These are phyloP conservation scores for Macrosiphum euphorbiae DNA, from an alignment of 2,888 invertebrate species.

Conservation along the genomic window DNA sequence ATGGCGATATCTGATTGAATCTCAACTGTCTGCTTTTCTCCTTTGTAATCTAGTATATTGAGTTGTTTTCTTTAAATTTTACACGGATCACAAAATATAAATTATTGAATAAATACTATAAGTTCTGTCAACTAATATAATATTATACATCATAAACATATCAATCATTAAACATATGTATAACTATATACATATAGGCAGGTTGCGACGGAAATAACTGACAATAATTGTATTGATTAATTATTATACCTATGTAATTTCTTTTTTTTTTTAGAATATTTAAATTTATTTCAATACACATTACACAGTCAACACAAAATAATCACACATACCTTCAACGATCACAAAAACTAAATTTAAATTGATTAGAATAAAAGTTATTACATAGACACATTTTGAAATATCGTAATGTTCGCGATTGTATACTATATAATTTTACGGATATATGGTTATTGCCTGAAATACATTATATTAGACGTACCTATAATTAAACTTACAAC, in stretches of 20 bases:
- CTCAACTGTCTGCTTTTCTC: neutral
- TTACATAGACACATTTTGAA: neutral
- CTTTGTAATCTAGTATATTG: neutral
- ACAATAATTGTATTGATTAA: neutral
- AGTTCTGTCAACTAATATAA: neutral
- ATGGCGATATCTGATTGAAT: neutral
- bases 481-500: neutral
- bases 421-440: neutral
- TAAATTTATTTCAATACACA: neutral
- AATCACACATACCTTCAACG: too few relatives aligned
- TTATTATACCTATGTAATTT: too few relatives aligned
- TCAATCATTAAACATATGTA: neutral
- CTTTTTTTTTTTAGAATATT: neutral
- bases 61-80: neutral
- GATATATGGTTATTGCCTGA: neutral
- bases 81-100: neutral
- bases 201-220: neutral
- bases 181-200: neutral
- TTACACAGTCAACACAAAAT: neutral
- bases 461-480: neutral
- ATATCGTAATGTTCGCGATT: neutral
- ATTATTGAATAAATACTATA: neutral
- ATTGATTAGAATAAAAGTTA: neutral
- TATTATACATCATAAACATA: neutral
- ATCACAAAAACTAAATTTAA: neutral